These are phyloP conservation scores for Calypte anna DNA, from an alignment of 2,113 vertebrate species.

Conservation along the genomic window DNA sequence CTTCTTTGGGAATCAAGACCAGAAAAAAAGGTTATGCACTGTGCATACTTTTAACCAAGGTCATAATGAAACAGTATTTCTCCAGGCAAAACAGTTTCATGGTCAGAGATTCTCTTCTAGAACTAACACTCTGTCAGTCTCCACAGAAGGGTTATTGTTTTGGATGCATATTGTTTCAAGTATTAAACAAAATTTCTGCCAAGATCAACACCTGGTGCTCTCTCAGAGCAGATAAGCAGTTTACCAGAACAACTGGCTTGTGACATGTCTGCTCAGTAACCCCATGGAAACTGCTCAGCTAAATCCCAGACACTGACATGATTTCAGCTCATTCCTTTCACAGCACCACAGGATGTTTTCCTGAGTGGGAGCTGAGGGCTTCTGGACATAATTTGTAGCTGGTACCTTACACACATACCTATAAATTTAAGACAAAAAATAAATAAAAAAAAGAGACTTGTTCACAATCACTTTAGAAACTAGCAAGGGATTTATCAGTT, in stretches of 20 bases:
- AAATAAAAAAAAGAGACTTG: background rate
- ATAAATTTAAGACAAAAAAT: background rate
- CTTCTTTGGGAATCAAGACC: background rate
- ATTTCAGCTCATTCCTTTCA: background rate
- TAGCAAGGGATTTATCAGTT: background rate
- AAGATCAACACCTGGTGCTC: background rate
- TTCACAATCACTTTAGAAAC: background rate
- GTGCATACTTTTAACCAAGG: background rate
- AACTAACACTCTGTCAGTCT: background rate
- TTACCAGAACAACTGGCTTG: background rate
- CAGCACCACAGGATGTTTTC: background rate
- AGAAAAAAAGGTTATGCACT: background rate
- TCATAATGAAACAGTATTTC: background rate
- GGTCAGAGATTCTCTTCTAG: background rate
- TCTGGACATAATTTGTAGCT: background rate
- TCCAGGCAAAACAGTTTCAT: background rate
- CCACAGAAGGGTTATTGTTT: background rate
- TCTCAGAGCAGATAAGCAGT: background rate
- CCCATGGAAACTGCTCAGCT: background rate
- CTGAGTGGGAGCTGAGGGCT: background rate
- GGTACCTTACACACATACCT: background rate
- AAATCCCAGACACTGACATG: background rate
- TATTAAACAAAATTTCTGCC: background rate
- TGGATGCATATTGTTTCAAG: background rate
- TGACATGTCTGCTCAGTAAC: background rate